phyloP scores from a whole-genome alignment of 2,888 invertebrate species.

The Nemotelus nigrinus region DNA sequence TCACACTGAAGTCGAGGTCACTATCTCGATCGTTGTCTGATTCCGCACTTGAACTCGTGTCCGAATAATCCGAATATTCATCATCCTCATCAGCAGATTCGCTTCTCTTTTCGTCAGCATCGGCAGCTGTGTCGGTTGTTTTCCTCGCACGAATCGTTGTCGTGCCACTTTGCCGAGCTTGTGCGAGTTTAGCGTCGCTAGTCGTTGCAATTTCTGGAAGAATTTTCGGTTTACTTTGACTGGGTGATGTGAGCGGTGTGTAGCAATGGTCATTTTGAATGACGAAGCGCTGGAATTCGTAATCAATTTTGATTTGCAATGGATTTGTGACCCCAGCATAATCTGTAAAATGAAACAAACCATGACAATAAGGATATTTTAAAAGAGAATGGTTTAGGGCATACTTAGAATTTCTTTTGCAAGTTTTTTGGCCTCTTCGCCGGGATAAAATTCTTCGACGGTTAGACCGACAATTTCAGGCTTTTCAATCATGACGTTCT shows the following conservation, averaged over 20 bases:
- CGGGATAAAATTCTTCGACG: constrained; percentile 73
- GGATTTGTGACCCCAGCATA: constrained; percentile 60
- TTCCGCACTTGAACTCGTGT: constrained; percentile 66
- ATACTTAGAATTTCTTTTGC: constrained; percentile 66
- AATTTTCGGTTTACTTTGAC: constrained; percentile 63
- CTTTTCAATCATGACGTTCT: constrained; percentile 53
- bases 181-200: constrained; percentile 52
- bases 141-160: constrained; percentile 19
- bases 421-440: constrained; percentile 63
- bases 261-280: constrained; percentile 85
- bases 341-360: constrained; percentile 54
- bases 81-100: constrained; percentile 55
- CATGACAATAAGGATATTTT: background rate
- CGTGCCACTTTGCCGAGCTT: constrained; percentile 54
- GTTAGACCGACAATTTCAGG: constrained; percentile 72
- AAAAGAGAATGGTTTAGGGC: too few relatives aligned
- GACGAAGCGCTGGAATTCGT: constrained; percentile 63
- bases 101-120: constrained; percentile 47
- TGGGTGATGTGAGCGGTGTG: constrained; percentile 75
- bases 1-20: constrained; percentile 72
- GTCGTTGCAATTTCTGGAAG: background rate
- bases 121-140: constrained; percentile 50
- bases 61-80: constrained; percentile 68
- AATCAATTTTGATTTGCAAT: constrained; percentile 60
- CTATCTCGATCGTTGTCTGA: constrained; percentile 69